A percentile compares a stretch with the other conserved stretches of the same genome.
Evolutionary conservation across 1,140 invertebrate species (phyloP).

Genomic region (Eciton burchellii): DNA sequence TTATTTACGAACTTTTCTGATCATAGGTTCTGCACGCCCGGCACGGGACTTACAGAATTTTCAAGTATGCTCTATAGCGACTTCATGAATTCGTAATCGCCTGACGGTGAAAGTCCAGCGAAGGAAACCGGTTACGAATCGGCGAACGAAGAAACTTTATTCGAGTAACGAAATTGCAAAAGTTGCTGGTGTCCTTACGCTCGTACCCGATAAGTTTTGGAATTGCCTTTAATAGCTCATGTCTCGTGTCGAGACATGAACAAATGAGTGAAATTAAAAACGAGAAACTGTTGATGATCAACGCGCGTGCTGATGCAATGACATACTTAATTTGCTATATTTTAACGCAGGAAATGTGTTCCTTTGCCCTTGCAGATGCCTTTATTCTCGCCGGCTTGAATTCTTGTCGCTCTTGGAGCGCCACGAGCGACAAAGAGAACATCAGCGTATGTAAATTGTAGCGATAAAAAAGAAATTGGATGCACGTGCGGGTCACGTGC

Average conservation of each 20-base stretch:
- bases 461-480: constrained; percentile 67
- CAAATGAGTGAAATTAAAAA: too few species aligned
- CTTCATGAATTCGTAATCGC: constrained; percentile 35
- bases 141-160: neutral
- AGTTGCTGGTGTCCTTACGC: neutral
- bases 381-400: neutral
- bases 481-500: constrained; percentile 77
- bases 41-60: constrained; percentile 25
- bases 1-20: constrained; percentile 30
- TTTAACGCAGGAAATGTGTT: neutral
- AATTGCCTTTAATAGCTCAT: neutral
- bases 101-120: constrained; percentile 34
- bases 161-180: neutral
- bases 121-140: constrained; percentile 6
- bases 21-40: constrained; percentile 3
- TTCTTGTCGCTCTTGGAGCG: neutral
- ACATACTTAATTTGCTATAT: neutral
- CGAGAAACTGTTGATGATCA: too few species aligned
- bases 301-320: too few species aligned
- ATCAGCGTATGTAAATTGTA: constrained; percentile 12
- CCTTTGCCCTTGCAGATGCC: neutral
- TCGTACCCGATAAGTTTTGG: neutral
- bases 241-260: too few species aligned
- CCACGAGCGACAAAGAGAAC: constrained; percentile 14
- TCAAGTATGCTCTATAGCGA: constrained; percentile 30